Conservation (phyloP, 2,888 invertebrate species). For the Watsonalla binaria region DNA sequence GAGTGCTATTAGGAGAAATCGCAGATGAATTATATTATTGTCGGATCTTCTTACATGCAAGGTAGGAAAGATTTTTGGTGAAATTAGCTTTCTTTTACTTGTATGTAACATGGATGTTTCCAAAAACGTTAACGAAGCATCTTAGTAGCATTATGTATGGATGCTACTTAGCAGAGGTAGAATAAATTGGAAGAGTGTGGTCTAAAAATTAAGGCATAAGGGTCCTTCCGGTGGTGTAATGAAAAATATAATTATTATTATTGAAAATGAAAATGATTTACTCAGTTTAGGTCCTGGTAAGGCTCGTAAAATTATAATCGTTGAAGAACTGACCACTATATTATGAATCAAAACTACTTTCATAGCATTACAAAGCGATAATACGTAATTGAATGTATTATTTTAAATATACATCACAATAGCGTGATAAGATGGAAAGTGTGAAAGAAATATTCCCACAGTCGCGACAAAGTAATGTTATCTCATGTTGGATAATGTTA, state of each 20-base stretch:
- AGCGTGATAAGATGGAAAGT: conserved; percentile 48
- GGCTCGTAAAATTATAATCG: too few species aligned
- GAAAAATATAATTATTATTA: too few species aligned
- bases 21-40: not conserved
- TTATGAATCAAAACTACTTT: not conserved
- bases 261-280: too few species aligned
- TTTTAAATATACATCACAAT: conserved; percentile 28
- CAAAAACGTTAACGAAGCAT: too few species aligned
- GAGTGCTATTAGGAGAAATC: conserved; percentile 2
- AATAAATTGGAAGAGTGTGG: too few species aligned
- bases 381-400: not conserved
- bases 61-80: not conserved
- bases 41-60: not conserved
- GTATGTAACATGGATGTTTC: too few species aligned
- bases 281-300: too few species aligned
- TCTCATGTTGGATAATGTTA: conserved; percentile 58
- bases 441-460: conserved; percentile 58
- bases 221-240: too few species aligned
- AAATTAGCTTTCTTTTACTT: not conserved
- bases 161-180: too few species aligned
- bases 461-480: conserved; percentile 54
- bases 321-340: not conserved
- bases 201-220: too few species aligned
- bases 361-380: not conserved
- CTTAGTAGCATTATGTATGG: too few species aligned